Evolutionary conservation across 2,888 invertebrate genomes (phyloP), one percentile per base, ranked within the genome.

Genomic region (Acrobasis suavella): DNA sequence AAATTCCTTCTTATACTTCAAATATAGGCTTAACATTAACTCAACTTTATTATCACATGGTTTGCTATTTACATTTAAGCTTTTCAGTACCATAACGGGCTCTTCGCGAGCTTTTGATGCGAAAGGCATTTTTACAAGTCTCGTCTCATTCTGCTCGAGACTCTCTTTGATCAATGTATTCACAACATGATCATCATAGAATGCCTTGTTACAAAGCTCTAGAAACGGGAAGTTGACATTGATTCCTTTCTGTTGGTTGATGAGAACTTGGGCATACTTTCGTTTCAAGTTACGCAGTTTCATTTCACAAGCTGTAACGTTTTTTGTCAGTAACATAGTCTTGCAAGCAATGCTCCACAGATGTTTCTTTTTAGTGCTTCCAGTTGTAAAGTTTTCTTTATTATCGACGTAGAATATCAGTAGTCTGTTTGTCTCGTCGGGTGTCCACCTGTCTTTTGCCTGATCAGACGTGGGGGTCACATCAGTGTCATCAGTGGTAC

Each of bases 321-420:
- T 78, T 73, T 86, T 91, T 0, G 79, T 83, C 0, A 78, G 64
- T 0, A 92, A 72, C 84, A 90, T 89, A 7, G 90, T 89, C 64
- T 86, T 89, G 62, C 91, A 91, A 0, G 89, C 90, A 0, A 91
- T 83, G 0, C 82, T 76, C 92, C 91, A 92, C 7, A 91, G 70
- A 65, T 89, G 85, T 64, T 77, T 80, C 56, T 79, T 85, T 64
- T 83, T 83, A 1, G 86, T 80, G 6, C 75, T 67, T 0, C 85
- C 85, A 10, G 74, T 80, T 3, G 81, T 67, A 58, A 91, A 91
- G 6, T 82, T 78, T n/a, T 82, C 77, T 74, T 89, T 91, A 52
- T 91, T 92, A 64, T 92, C 92, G 62, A 80, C 78, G 62, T 85
- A 91, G 69, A 92, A 91, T 42, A 83, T 73, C n/a, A 92, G 72